These are phyloP conservation scores for Pogoniulus pusillus DNA, from an alignment of 2,797 vertebrate species.

Conservation along the genomic window DNA sequence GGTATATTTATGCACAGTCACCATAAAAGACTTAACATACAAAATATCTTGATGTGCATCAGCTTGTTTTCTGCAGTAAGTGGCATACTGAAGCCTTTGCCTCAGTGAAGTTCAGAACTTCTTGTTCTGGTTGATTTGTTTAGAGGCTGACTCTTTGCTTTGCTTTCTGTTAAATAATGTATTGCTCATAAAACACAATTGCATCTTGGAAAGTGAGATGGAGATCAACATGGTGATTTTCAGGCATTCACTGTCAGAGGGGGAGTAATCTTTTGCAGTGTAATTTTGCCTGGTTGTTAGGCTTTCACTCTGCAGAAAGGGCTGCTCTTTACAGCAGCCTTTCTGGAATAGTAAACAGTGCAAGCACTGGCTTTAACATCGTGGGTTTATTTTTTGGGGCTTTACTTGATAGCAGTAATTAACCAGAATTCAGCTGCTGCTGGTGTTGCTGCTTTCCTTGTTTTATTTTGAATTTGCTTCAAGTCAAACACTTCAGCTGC, in stretches of 20 bases:
- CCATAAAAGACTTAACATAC: accelerated
- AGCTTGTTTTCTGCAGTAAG: background rate
- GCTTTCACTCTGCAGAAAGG: background rate
- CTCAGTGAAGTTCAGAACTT: background rate
- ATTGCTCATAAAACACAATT: background rate
- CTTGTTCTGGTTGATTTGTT: background rate
- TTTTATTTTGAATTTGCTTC: background rate
- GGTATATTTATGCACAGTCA: accelerated
- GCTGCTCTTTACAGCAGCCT: background rate
- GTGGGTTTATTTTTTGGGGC: background rate
- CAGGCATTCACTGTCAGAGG: background rate
- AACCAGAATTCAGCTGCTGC: background rate
- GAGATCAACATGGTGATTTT: background rate
- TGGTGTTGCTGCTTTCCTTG: background rate
- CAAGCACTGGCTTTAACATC: background rate
- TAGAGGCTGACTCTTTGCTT: background rate
- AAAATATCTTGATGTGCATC: background rate
- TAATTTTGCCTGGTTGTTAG: background rate
- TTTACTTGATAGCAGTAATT: background rate
- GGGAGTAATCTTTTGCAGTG: background rate
- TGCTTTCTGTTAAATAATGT: background rate
- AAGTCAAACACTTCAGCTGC: background rate
- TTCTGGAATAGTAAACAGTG: background rate
- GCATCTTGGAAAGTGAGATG: background rate
- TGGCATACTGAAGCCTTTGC: background rate